Conservation (phyloP, 2,113 vertebrate genomes). For the Lethenteron reissneri region DNA sequence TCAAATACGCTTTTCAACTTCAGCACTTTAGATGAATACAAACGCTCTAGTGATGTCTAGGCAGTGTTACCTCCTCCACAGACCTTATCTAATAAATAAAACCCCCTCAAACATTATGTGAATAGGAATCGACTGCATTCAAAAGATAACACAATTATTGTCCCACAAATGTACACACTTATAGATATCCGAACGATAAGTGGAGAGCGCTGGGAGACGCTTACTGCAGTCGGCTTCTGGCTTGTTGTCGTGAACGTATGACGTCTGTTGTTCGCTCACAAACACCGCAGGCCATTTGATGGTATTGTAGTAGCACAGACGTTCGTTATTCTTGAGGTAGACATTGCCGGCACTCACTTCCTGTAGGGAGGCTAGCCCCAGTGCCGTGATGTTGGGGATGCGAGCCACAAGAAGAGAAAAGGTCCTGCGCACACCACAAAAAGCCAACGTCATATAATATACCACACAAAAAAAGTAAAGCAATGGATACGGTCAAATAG, state of each 20-base stretch:
- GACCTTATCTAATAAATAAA: too few relatives aligned
- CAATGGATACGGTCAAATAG: too few relatives aligned
- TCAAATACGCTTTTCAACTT: too few relatives aligned
- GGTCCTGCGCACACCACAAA: background rate
- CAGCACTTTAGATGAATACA: too few relatives aligned
- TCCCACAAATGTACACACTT: too few relatives aligned
- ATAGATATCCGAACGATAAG: too few relatives aligned
- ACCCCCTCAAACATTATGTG: too few relatives aligned
- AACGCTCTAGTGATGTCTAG: too few relatives aligned
- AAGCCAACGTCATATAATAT: background rate
- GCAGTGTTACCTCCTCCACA: too few relatives aligned
- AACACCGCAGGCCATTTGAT: constrained; percentile 87
- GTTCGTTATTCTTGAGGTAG: constrained; percentile 81
- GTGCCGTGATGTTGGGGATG: constrained; percentile 37
- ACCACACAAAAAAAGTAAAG: too few relatives aligned
- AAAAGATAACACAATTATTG: too few relatives aligned
- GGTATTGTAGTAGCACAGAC: constrained; percentile 78
- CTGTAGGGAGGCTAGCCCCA: constrained; percentile 69
- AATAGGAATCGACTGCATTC: too few relatives aligned
- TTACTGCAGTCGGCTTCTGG: constrained; percentile 70
- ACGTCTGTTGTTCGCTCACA: constrained; percentile 50
- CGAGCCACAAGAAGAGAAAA: constrained; percentile 2
- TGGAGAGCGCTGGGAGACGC: constrained; percentile 16
- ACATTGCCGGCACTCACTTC: constrained; percentile 93
- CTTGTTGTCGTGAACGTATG: constrained; percentile 56